phyloP scores from a whole-genome alignment of 2,888 invertebrate genomes.

The Heliconius aoede region DNA sequence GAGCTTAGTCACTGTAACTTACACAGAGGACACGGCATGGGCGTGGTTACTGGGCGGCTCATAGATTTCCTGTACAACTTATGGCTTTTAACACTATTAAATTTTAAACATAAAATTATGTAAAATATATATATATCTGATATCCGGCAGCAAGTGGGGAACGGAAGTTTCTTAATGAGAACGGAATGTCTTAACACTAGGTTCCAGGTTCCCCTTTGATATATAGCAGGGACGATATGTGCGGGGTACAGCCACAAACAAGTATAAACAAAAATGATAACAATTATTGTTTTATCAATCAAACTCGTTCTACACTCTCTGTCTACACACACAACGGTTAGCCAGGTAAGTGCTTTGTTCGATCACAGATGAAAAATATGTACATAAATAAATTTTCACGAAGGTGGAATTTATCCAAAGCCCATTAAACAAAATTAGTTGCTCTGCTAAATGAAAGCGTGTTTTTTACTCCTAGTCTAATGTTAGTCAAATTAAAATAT shows the following conservation, averaged over 20 bases:
- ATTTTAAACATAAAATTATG: background rate
- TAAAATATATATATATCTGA: background rate
- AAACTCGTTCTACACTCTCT: no score
- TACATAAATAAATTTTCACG: background rate
- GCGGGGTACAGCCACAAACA: no score
- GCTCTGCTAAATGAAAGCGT: background rate
- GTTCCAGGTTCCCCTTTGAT: no score
- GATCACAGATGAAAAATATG: background rate
- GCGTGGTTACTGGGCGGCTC: constrained; percentile 28
- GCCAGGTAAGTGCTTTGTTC: background rate
- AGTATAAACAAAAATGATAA: no score
- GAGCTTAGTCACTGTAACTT: constrained; percentile 14
- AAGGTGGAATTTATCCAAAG: no score
- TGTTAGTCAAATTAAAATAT: background rate
- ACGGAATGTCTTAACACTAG: no score
- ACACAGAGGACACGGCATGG: constrained; percentile 29
- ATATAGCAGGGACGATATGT: no score
- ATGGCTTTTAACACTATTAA: constrained; percentile 3
- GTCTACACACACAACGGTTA: no score
- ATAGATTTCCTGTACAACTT: constrained; percentile 16
- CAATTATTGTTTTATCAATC: no score
- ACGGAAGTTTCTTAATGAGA: no score
- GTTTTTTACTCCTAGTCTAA: background rate
- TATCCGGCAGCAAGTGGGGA: no score
- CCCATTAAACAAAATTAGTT: background rate